These are phyloP conservation scores for Sericinus montela DNA, from an alignment of 2,888 invertebrate genomes.

Conservation along the genomic window DNA sequence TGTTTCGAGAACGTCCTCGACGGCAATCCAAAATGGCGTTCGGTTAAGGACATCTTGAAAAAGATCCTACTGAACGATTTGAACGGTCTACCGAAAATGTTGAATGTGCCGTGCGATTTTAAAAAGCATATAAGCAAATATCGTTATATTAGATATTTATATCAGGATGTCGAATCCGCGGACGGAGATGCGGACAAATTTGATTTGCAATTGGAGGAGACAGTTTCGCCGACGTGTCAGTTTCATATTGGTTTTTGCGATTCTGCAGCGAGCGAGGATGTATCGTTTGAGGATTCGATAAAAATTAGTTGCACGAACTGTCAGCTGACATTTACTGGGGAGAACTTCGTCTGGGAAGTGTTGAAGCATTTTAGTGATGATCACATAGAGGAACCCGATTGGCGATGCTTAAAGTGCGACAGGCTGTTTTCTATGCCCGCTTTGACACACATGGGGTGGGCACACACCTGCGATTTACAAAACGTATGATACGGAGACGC, in stretches of 20 bases:
- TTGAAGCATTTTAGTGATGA: constrained; percentile 36
- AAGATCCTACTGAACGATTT: neutral
- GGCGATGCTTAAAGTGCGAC: constrained; percentile 42
- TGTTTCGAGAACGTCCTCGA: neutral
- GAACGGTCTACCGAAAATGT: neutral
- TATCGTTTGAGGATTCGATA: constrained; percentile 20
- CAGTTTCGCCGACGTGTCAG: constrained; percentile 30
- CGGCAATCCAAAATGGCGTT: neutral
- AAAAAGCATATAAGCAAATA: constrained; percentile 31
- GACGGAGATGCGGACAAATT: constrained; percentile 21
- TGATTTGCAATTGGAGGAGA: constrained; percentile 51
- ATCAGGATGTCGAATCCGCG: constrained; percentile 26
- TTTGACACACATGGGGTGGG: constrained; percentile 36
- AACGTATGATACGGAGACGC: too few species aligned
- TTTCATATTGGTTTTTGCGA: constrained; percentile 22
- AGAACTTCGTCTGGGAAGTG: constrained; percentile 21
- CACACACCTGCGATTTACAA: constrained; percentile 33
- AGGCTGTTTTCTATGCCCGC: constrained; percentile 26
- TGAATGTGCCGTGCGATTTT: constrained; percentile 6
- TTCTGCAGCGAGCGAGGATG: neutral
- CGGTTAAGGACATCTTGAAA: neutral
- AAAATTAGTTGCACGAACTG: constrained; percentile 42
- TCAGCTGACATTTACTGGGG: constrained; percentile 26
- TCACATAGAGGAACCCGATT: constrained; percentile 41
- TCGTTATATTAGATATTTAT: constrained; percentile 46